Conservation (phyloP, 2,797 vertebrate species). For the Propithecus deckenii region DNA sequence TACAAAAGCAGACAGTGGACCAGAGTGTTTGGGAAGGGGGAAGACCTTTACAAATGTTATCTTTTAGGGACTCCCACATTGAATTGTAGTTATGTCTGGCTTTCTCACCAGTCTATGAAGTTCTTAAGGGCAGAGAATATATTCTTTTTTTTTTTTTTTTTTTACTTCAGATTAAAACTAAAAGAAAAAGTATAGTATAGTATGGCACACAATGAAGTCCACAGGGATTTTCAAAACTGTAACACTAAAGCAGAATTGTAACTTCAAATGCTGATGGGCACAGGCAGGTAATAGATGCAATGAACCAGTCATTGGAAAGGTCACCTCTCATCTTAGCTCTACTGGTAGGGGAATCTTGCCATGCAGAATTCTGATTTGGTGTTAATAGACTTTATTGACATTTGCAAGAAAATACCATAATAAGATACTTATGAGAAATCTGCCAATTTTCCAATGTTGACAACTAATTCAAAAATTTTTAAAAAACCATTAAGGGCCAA, state of each 20-base stretch:
- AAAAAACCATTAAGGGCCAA: background rate
- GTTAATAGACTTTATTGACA: background rate
- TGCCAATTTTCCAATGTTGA: slow-evolving; percentile 35
- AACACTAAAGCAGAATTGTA: background rate
- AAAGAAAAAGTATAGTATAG: background rate
- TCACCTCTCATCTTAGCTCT: background rate
- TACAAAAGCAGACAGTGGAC: background rate
- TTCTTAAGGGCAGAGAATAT: background rate
- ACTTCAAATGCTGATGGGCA: background rate
- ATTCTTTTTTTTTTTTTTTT: background rate
- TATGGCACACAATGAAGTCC: background rate
- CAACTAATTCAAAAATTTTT: background rate
- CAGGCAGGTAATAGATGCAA: background rate
- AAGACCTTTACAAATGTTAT: background rate
- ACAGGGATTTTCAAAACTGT: background rate
- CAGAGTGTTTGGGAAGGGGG: background rate
- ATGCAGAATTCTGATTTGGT: background rate
- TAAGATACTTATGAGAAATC: slow-evolving; percentile 17
- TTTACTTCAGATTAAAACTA: background rate
- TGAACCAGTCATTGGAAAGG: background rate
- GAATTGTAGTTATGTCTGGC: background rate
- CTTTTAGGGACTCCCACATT: background rate
- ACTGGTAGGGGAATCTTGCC: background rate
- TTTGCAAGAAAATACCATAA: background rate
- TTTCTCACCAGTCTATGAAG: background rate